Evolutionary conservation across 2,113 vertebrate genomes (phyloP).

Genomic region (Ptilonorhynchus violaceus): DNA sequence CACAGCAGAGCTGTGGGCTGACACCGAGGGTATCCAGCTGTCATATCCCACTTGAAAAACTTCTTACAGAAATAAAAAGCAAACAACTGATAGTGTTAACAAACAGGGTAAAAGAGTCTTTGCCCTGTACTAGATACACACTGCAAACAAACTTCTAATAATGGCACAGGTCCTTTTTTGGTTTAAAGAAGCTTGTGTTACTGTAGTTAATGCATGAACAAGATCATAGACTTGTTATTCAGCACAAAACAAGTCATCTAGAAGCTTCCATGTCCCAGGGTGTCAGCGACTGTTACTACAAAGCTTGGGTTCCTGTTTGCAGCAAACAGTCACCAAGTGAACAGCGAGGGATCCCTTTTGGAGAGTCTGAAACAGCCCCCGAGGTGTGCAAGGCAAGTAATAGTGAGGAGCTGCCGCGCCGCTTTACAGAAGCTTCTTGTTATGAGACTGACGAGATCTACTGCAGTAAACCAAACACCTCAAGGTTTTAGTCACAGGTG

Average conservation of each 20-base stretch:
- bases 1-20: not conserved
- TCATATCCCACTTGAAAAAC: not conserved
- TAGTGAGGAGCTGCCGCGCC: not conserved
- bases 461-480: not conserved
- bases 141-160: conserved; percentile 35
- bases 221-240: conserved; percentile 43
- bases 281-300: conserved; percentile 20
- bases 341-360: not conserved
- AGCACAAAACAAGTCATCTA: conserved; percentile 50
- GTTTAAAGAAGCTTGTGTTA: conserved; percentile 67
- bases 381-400: not conserved
- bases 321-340: conserved; percentile 21
- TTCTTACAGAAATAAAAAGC: not conserved
- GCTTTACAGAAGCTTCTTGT: not conserved
- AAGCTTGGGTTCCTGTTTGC: conserved; percentile 42
- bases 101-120: not conserved
- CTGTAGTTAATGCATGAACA: conserved; percentile 53
- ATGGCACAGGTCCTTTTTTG: conserved; percentile 53
- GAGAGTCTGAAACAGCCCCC: not conserved
- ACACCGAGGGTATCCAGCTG: not conserved
- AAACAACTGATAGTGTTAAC: not conserved
- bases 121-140: not conserved
- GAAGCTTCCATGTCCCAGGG: conserved; percentile 25
- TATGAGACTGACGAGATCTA: not conserved
- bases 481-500: conserved; percentile 80